phyloP scores from a whole-genome alignment of 2,113 vertebrate genomes.

The Stictonetta naevosa region DNA sequence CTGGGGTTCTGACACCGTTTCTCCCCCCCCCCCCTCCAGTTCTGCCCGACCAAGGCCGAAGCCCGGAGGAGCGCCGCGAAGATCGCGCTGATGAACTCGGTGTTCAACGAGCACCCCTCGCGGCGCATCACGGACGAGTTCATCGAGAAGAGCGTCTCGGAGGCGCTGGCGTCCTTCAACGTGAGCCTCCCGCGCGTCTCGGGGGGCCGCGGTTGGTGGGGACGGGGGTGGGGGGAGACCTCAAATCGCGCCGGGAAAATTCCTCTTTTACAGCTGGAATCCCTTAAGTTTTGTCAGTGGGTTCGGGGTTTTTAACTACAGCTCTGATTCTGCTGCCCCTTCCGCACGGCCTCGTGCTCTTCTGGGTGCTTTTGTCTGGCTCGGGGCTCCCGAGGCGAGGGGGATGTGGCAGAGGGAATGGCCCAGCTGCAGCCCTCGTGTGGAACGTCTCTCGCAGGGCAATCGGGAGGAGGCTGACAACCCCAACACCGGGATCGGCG shows the following conservation, averaged over 20 bases:
- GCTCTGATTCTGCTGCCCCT: background rate
- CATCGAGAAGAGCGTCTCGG: slow-evolving; percentile 96
- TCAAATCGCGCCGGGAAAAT: background rate
- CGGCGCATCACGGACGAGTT: slow-evolving; percentile 95
- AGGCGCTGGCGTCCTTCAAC: slow-evolving; percentile 94
- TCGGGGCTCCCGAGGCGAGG: background rate
- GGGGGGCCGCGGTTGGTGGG: background rate
- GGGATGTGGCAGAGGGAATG: accelerated
- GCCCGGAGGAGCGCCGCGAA: slow-evolving; percentile 94
- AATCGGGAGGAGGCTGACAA: slow-evolving; percentile 95
- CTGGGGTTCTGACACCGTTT: too few relatives aligned
- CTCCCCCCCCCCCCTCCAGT: slow-evolving; percentile 71
- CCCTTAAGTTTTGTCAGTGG: background rate
- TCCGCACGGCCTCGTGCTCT: background rate
- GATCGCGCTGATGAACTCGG: slow-evolving; percentile 97
- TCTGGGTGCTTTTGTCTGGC: background rate
- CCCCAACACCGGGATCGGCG: slow-evolving; percentile 94
- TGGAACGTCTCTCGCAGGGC: slow-evolving; percentile 78
- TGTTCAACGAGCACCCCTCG: slow-evolving; percentile 97
- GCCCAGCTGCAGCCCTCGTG: background rate
- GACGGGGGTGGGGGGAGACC: background rate
- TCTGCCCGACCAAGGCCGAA: slow-evolving; percentile 97
- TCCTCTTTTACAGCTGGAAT: slow-evolving; percentile 24
- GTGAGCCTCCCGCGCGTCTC: slow-evolving; percentile 79
- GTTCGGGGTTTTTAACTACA: background rate